Evolutionary conservation across 1,140 invertebrate genomes (phyloP), one percentile per base, ranked within the genome.

Genomic region (Dendrolimus punctatus): DNA sequence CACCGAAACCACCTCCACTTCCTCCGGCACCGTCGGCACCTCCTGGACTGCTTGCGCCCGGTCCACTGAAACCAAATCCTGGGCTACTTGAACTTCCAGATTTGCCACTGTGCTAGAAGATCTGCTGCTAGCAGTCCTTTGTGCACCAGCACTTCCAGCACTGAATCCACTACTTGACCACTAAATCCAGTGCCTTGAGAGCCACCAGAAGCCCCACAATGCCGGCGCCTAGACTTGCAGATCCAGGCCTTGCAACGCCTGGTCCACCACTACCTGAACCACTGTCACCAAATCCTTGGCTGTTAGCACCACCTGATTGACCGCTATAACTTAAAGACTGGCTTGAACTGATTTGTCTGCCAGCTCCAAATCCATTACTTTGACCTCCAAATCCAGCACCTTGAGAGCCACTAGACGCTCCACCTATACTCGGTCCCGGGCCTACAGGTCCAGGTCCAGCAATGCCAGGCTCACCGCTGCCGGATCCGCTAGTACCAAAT

Each of bases 321-420:
- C 23, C 3, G 23, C 23, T 23, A 23, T 23, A 23, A 23, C 23
- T 23, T 23, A 3, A 23, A 23, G 23, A 23, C 23, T 23, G 23
- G 23, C 23, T 23, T 23, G 23, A 23, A 23, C 23, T 23, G 23
- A 3, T 23, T 23, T 23, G 23, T 2, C 1, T 23, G 23, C 23
- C 23, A 23, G 23, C 23, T 23, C 23, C 23, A 23, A 23, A 23
- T 23, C 23, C 23, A 23, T 3, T 23, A 23, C 23, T 23, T 23
- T 23, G 23, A 23, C 23, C 23, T 23, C 23, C 23, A 23, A 23
- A 23, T 23, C 23, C 23, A 10, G 39, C 46, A 42, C 9, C 52
- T 48, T 42, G 48, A 37, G 37, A 36, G 9, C 49, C 55, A 46
- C 41, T 48, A 41, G 46, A 43, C 10, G 36, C 45, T 5, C 37